These are phyloP conservation scores for Rotaria macrura DNA, from an alignment of 2,888 invertebrate genomes.

Conservation along the genomic window DNA sequence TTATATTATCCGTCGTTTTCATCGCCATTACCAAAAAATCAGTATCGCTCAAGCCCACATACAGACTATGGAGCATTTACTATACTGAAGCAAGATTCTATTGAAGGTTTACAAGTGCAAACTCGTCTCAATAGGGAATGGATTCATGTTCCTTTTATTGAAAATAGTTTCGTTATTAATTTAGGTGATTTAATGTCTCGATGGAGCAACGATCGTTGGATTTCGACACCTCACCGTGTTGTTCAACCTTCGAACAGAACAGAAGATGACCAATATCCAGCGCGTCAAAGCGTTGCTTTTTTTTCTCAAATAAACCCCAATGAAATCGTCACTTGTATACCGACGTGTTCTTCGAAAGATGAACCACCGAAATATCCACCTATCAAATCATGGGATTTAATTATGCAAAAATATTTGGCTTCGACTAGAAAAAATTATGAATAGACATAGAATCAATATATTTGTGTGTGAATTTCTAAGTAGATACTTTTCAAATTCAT, in stretches of 20 bases:
- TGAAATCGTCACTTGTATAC: not conserved
- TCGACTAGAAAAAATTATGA: not conserved
- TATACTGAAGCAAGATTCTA: not conserved
- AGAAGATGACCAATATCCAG: too few relatives aligned
- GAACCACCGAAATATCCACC: not conserved
- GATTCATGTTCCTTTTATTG: not conserved
- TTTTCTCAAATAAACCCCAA: not conserved
- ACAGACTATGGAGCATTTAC: not conserved
- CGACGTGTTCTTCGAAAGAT: not conserved
- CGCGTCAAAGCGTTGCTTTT: not conserved
- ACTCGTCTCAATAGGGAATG: not conserved
- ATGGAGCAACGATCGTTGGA: not conserved
- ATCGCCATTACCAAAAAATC: not conserved
- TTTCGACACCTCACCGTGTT: not conserved
- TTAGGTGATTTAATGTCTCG: slow-evolving; percentile 9
- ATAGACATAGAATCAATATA: too few relatives aligned
- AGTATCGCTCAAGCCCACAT: not conserved
- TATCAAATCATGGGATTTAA: not conserved
- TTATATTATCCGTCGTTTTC: not conserved
- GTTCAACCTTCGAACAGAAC: not conserved
- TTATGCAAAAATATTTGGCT: not conserved
- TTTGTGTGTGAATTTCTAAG: too few relatives aligned
- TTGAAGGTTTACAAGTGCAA: not conserved
- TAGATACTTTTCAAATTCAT: too few relatives aligned
- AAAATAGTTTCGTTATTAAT: not conserved